phyloP scores from a whole-genome alignment of 1,140 invertebrate genomes.

The honey bee (Apis mellifera) region DNA sequence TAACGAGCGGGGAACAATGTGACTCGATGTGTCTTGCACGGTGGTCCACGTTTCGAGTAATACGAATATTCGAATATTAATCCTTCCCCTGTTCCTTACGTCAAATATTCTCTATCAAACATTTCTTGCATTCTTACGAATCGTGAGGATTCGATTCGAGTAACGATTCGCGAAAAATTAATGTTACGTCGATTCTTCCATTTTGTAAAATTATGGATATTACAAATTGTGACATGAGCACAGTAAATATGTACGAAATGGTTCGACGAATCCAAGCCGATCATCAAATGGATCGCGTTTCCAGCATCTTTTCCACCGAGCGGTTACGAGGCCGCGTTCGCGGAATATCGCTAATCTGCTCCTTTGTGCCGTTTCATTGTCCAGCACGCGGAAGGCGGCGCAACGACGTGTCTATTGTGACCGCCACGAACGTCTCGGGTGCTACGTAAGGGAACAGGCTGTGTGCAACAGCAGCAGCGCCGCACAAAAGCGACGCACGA shows the following conservation, averaged over 20 bases:
- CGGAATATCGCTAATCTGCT: conserved; percentile 60
- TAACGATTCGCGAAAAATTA: too few species aligned
- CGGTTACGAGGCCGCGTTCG: conserved; percentile 17
- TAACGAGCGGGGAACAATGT: conserved; percentile 68
- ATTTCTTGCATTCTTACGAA: too few species aligned
- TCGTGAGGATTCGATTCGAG: too few species aligned
- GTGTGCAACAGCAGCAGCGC: background rate
- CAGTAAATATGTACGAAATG: too few species aligned
- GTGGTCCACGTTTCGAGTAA: conserved; percentile 29
- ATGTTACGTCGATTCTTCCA: too few species aligned
- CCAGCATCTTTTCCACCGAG: background rate
- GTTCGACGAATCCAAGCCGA: background rate
- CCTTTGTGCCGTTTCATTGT: conserved; percentile 56
- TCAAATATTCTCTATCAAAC: too few species aligned
- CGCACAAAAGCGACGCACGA: conserved; percentile 27
- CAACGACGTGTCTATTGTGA: conserved; percentile 54
- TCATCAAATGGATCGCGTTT: background rate
- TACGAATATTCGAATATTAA: background rate
- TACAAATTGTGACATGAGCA: too few species aligned
- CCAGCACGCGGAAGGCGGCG: conserved; percentile 36
- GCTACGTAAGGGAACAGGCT: conserved; percentile 32
- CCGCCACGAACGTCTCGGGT: conserved; percentile 9
- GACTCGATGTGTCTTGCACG: conserved; percentile 27
- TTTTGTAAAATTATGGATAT: too few species aligned
- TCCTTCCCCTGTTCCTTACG: background rate